Evolutionary conservation across 1,140 invertebrate species (phyloP), one percentile per base, ranked within the genome.

Genomic region (Ectropis grisescens): DNA sequence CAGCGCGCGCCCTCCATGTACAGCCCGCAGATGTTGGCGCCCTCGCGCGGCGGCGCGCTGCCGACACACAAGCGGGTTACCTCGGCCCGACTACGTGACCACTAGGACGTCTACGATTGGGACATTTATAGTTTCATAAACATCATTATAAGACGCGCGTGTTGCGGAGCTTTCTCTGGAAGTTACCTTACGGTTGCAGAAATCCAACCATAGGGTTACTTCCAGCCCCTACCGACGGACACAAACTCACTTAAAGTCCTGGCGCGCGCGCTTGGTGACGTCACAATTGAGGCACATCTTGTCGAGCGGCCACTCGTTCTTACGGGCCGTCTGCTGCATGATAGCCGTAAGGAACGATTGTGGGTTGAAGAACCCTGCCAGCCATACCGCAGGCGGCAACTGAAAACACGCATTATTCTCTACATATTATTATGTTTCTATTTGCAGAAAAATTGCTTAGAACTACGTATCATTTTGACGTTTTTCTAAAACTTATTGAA

Each of bases 291-390:
- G 82, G 65, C 93, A 95, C 95, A 98, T 97, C 68, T 95, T 94
- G 76, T 98, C 96, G 23, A 98, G 83, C 0, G 96, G 95, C 90
- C 95, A 95, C 80, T 98, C 95, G 76, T 97, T 96, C 81, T 94
- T 96, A 22, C 95, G 85, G 1, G 95, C 95, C 28, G 95, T 97
- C 72, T 93, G 93, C 78, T 98, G 96, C 95, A 98, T 98, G 58
- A 98, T 96, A 15, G 96, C 96, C 0, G 96, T 98, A 5, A 98
- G 83, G 72, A 98, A 96, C 8, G 95, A 97, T 76, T 98, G 96
- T 0, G 96, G 96, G 82, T 98, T 98, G 82, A 98, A 98, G 69
- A 98, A 96, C 11, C 95, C 96, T 6, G 90, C 93, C 13, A 98
- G 80, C 96, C 96, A 98, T 11, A 97, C 89, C 0, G 94, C 89